phyloP scores from a whole-genome alignment of 2,888 invertebrate genomes.

The Altica lythri region DNA sequence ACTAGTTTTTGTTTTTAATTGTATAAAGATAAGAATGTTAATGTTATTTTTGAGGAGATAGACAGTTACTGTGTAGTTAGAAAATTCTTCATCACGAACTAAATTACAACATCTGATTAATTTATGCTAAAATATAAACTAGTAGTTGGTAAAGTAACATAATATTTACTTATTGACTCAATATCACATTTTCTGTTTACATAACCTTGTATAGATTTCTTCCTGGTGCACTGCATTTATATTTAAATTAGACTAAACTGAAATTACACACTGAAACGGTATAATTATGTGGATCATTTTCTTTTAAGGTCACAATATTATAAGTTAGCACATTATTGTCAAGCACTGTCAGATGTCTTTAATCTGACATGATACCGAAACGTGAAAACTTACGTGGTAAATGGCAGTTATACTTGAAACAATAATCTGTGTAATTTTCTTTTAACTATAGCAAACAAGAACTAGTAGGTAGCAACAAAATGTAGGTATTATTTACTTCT shows the following conservation, averaged over 20 bases:
- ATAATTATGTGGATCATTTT: slow-evolving; percentile 9
- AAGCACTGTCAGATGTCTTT: slow-evolving; percentile 10
- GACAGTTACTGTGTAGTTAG: too few species aligned
- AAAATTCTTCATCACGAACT: too few species aligned
- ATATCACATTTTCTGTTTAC: slow-evolving; percentile 2
- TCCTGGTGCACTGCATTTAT: background rate
- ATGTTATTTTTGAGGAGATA: too few species aligned
- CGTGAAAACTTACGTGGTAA: slow-evolving; percentile 1
- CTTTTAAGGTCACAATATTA: slow-evolving; percentile 18
- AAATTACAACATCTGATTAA: background rate
- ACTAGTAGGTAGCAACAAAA: slow-evolving; percentile 4
- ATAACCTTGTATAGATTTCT: slow-evolving; percentile 9
- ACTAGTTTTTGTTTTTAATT: too few species aligned
- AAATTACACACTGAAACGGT: slow-evolving; percentile 5
- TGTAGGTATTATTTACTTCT: too few species aligned
- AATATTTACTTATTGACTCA: background rate
- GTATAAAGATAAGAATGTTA: too few species aligned
- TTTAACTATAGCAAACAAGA: slow-evolving; percentile 1
- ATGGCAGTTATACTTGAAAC: slow-evolving; percentile 3
- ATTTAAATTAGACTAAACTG: slow-evolving; percentile 1
- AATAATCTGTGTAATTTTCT: slow-evolving; percentile 11
- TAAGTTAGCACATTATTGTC: too few species aligned
- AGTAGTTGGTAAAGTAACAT: background rate
- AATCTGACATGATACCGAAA: slow-evolving; percentile 10
- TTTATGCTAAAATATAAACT: background rate